phyloP scores from a whole-genome alignment of 2,113 vertebrate genomes.

The Vidua chalybeata region DNA sequence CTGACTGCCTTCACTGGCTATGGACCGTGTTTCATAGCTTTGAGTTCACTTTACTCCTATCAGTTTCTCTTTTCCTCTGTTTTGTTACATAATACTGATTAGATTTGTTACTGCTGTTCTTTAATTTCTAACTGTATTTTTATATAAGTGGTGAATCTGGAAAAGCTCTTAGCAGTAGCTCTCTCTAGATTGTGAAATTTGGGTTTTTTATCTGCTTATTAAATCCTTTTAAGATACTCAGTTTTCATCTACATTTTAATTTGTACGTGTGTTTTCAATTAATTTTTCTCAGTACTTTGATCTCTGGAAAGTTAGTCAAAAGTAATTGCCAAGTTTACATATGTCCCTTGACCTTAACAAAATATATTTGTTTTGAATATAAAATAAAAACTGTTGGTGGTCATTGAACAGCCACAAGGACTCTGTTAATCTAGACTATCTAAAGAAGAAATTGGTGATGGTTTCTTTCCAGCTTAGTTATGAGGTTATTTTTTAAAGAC shows the following conservation, averaged over 20 bases:
- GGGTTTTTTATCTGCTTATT: neutral
- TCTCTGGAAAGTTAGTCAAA: neutral
- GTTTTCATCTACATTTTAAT: neutral
- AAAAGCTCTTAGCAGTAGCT: neutral
- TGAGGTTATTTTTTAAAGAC: neutral
- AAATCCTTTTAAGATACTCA: neutral
- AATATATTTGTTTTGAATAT: neutral
- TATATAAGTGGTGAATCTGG: neutral
- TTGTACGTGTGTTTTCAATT: neutral
- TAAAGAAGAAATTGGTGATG: neutral
- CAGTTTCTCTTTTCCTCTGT: neutral
- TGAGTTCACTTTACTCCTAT: neutral
- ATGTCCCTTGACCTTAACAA: neutral
- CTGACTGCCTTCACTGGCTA: neutral
- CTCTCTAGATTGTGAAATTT: neutral
- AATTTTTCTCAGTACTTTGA: neutral
- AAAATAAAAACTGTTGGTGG: neutral
- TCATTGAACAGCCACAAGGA: neutral
- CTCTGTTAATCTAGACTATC: neutral
- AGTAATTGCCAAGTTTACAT: neutral
- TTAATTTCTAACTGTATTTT: neutral
- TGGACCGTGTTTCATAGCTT: neutral
- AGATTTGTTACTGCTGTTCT: neutral
- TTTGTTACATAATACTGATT: neutral
- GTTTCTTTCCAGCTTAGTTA: neutral